Evolutionary conservation across 2,888 invertebrate species (phyloP).

Genomic region (Desoria tigrina): DNA sequence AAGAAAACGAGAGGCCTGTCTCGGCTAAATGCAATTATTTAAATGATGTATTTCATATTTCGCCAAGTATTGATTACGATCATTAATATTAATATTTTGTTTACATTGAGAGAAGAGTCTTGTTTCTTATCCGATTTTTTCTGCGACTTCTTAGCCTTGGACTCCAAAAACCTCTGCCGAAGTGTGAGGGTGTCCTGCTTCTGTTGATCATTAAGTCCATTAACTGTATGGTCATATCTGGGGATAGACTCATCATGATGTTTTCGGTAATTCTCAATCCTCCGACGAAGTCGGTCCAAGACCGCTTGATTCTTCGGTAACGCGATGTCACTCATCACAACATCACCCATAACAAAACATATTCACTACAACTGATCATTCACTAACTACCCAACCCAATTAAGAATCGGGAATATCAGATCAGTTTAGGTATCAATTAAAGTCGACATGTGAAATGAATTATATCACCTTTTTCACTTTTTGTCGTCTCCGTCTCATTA

Average conservation of each 20-base stretch:
- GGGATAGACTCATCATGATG: constrained; percentile 84
- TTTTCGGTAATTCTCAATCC: constrained; percentile 83
- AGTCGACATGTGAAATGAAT: too few species aligned
- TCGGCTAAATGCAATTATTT: too few species aligned
- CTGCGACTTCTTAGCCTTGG: constrained; percentile 78
- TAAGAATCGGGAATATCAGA: too few species aligned
- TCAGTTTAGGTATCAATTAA: too few species aligned
- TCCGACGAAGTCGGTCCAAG: constrained; percentile 77
- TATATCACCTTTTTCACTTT: too few species aligned
- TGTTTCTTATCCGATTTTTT: constrained; percentile 72
- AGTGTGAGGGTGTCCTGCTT: constrained; percentile 83
- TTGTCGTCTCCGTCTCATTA: too few species aligned
- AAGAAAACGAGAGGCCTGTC: too few species aligned
- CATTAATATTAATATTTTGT: too few species aligned
- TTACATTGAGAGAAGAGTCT: constrained; percentile 3
- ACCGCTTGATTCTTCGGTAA: constrained; percentile 67
- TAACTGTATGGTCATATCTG: constrained; percentile 83
- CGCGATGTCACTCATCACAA: constrained; percentile 58
- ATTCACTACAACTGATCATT: background rate
- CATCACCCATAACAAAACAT: background rate
- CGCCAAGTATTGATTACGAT: too few species aligned
- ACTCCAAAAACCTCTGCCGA: constrained; percentile 86
- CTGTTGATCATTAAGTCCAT: constrained; percentile 84
- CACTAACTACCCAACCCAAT: background rate
- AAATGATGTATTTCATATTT: too few species aligned